These are phyloP conservation scores for Agrypnia vestita DNA, from an alignment of 1,140 invertebrate species.

Conservation along the genomic window DNA sequence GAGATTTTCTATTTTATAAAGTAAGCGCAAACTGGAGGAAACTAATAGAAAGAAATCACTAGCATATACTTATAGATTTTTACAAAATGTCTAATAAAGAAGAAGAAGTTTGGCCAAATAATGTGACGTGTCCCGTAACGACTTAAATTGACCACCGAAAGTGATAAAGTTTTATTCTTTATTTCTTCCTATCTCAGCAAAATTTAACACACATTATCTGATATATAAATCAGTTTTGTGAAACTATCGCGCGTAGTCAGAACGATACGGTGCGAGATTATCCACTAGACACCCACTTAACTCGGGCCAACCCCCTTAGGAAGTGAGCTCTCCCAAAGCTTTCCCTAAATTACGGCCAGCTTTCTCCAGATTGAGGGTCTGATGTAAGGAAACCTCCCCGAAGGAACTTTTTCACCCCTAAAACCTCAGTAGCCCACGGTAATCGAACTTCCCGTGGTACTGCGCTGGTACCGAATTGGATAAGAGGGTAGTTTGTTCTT, in stretches of 20 bases:
- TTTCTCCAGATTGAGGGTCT: slow-evolving; percentile 57
- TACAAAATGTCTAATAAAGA: too few relatives aligned
- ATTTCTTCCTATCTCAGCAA: too few relatives aligned
- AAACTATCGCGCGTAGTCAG: neutral
- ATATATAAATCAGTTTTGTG: neutral
- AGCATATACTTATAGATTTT: too few relatives aligned
- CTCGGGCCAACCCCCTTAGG: slow-evolving; percentile 59
- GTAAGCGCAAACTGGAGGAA: too few relatives aligned
- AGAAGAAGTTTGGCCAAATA: too few relatives aligned
- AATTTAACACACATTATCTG: too few relatives aligned
- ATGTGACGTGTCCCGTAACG: too few relatives aligned
- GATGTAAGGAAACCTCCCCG: slow-evolving; percentile 43
- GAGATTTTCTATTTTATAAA: too few relatives aligned
- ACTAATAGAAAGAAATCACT: too few relatives aligned
- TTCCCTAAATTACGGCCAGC: slow-evolving; percentile 60
- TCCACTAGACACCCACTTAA: slow-evolving; percentile 61
- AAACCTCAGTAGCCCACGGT: slow-evolving; percentile 21
- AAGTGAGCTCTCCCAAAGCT: slow-evolving; percentile 54
- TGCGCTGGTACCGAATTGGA: slow-evolving; percentile 8
- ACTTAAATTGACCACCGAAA: too few relatives aligned
- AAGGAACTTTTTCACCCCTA: slow-evolving; percentile 27
- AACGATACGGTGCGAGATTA: slow-evolving; percentile 48
- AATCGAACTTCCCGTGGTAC: slow-evolving; percentile 30
- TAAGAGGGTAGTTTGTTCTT: slow-evolving; percentile 15
- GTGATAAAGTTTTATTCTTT: too few relatives aligned